These are phyloP conservation scores for Neopipo cinnamomea DNA, from an alignment of 2,113 vertebrate species.

Conservation along the genomic window DNA sequence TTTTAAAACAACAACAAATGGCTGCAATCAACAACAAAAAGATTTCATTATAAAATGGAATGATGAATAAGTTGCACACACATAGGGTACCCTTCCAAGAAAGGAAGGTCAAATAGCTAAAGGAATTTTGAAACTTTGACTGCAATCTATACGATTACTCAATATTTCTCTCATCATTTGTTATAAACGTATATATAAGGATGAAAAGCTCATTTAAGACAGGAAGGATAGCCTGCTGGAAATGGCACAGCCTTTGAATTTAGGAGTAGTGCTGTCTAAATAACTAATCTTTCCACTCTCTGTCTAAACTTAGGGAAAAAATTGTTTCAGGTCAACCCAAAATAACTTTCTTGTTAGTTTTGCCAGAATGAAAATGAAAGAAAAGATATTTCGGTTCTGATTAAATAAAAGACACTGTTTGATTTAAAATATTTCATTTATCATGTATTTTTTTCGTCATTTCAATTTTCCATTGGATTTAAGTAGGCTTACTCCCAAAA, in stretches of 20 bases:
- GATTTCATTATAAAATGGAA: neutral
- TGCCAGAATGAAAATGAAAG: conserved; percentile 19
- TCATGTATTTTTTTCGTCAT: neutral
- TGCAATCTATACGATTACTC: conserved; percentile 21
- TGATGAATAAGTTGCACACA: neutral
- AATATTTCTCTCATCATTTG: conserved; percentile 49
- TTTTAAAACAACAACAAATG: conserved; percentile 31
- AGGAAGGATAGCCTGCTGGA: conserved; percentile 45
- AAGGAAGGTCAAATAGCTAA: conserved; percentile 24
- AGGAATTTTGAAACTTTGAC: conserved; percentile 16
- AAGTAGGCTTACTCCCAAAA: neutral
- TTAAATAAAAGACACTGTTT: neutral
- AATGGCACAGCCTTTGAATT: conserved; percentile 8
- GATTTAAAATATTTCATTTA: neutral
- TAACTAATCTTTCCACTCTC: conserved; percentile 18
- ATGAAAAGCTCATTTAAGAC: conserved; percentile 44
- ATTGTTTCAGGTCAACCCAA: neutral
- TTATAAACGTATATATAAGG: conserved; percentile 21
- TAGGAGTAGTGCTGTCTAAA: conserved; percentile 10
- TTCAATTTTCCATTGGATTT: neutral
- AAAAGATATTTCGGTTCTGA: neutral
- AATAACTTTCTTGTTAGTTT: neutral
- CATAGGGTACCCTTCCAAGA: neutral
- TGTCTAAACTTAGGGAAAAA: conserved; percentile 13
- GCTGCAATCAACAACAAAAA: conserved; percentile 12